Evolutionary conservation across 2,888 invertebrate genomes (phyloP).

Genomic region (Itoplectis maculator): DNA sequence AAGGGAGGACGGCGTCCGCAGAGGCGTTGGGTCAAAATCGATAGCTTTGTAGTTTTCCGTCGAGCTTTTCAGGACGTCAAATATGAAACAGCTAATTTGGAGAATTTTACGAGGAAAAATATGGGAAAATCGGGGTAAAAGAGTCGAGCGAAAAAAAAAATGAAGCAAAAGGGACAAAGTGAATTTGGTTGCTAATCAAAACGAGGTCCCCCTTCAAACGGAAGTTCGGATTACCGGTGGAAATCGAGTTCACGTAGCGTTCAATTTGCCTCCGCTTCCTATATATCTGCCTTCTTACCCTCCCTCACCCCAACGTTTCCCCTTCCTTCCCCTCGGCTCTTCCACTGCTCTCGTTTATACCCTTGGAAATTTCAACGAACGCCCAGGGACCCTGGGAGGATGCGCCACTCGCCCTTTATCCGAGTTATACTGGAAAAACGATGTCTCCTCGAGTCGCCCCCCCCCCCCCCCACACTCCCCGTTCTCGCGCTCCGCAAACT

Average conservation of each 20-base stretch:
- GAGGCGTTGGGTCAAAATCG: slow-evolving; percentile 15
- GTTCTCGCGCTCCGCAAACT: slow-evolving; percentile 44
- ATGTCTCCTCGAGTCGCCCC: slow-evolving; percentile 68
- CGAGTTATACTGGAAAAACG: slow-evolving; percentile 67
- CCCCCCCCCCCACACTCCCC: too few relatives aligned
- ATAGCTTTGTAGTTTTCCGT: slow-evolving; percentile 9
- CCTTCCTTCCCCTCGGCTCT: slow-evolving; percentile 41
- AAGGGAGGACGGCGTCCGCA: slow-evolving; percentile 1
- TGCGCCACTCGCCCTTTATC: slow-evolving; percentile 56
- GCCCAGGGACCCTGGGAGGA: slow-evolving; percentile 27
- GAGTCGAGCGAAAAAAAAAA: slow-evolving; percentile 25
- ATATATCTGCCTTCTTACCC: slow-evolving; percentile 82
- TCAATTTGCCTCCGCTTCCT: slow-evolving; percentile 83
- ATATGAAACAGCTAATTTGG: slow-evolving; percentile 28
- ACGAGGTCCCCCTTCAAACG: slow-evolving; percentile 77
- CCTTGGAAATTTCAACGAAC: slow-evolving; percentile 59
- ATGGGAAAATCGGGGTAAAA: slow-evolving; percentile 33
- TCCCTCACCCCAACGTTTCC: slow-evolving; percentile 64
- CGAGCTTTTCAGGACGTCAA: slow-evolving; percentile 41
- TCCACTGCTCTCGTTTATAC: slow-evolving; percentile 51
- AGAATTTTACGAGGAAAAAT: slow-evolving; percentile 41
- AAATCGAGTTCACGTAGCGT: slow-evolving; percentile 83
- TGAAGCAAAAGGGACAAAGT: slow-evolving; percentile 23
- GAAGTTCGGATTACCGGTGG: slow-evolving; percentile 82
- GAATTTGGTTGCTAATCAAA: slow-evolving; percentile 69